phyloP scores from a whole-genome alignment of 2,113 vertebrate species.

The Geococcyx californianus region DNA sequence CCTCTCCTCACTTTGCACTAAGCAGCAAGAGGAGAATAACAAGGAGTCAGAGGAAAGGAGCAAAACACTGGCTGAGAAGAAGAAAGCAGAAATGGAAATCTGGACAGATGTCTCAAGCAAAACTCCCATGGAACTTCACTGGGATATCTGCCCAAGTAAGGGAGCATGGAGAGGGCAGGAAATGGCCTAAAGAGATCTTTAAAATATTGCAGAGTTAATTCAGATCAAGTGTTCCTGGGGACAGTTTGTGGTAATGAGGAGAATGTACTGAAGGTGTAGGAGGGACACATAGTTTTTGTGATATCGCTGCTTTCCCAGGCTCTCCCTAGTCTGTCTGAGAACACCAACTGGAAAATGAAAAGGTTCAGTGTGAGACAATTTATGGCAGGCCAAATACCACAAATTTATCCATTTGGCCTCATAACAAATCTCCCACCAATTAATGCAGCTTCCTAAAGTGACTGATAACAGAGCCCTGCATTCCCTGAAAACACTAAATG shows the following conservation, averaged over 20 bases:
- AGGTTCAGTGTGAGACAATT: not conserved
- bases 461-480: not conserved
- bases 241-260: slow-evolving; percentile 41
- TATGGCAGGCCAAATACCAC: slow-evolving; percentile 8
- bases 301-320: slow-evolving; percentile 38
- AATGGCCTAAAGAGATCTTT: slow-evolving; percentile 18
- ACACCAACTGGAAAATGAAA: not conserved
- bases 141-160: slow-evolving; percentile 45
- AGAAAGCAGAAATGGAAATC: not conserved
- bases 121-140: slow-evolving; percentile 25
- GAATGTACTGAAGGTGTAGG: slow-evolving; percentile 33
- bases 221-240: slow-evolving; percentile 28
- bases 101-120: slow-evolving; percentile 18
- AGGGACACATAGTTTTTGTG: slow-evolving; percentile 3
- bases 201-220: slow-evolving; percentile 50
- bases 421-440: not conserved
- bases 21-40: not conserved
- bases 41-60: not conserved
- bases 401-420: not conserved
- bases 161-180: slow-evolving; percentile 20
- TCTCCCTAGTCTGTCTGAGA: not conserved
- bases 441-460: not conserved
- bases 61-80: not conserved
- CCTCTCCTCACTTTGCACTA: not conserved
- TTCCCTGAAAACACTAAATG: not conserved